Evolutionary conservation across 1,140 invertebrate species (phyloP).

Genomic region (Sogatella furcifera): DNA sequence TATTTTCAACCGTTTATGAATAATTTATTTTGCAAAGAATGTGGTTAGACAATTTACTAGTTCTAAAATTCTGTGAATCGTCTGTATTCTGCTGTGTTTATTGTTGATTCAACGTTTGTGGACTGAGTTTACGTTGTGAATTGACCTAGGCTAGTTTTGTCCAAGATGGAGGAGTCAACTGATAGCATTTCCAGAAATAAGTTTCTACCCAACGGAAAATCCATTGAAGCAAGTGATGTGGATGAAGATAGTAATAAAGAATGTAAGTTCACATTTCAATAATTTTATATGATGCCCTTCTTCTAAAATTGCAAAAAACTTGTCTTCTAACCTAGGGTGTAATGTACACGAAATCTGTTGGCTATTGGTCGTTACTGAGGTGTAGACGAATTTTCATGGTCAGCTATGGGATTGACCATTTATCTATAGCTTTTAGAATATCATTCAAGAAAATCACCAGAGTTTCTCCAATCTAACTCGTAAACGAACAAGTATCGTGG

Average conservation of each 20-base stretch:
- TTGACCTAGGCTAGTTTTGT: background rate
- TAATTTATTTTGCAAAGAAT: too few species aligned
- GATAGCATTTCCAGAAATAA: conserved; percentile 9
- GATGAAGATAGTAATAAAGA: conserved; percentile 11
- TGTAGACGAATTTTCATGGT: background rate
- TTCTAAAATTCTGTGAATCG: background rate
- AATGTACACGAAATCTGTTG: background rate
- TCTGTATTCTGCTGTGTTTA: background rate
- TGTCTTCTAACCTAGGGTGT: background rate
- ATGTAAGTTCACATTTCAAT: background rate
- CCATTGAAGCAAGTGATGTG: conserved; percentile 13
- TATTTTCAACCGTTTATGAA: too few species aligned
- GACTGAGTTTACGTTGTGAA: background rate
- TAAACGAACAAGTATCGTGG: too few species aligned
- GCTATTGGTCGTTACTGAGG: background rate
- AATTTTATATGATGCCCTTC: background rate
- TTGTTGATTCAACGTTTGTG: background rate
- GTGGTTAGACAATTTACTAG: background rate
- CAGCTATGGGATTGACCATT: background rate
- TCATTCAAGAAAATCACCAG: too few species aligned
- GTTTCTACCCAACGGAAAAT: conserved; percentile 7
- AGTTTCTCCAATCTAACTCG: too few species aligned
- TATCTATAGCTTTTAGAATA: background rate
- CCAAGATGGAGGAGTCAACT: conserved; percentile 15
- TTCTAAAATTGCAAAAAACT: background rate